Evolutionary conservation across 2,888 invertebrate species (phyloP), one percentile per base, ranked within the genome.

Genomic region (Cantharis lateralis): DNA sequence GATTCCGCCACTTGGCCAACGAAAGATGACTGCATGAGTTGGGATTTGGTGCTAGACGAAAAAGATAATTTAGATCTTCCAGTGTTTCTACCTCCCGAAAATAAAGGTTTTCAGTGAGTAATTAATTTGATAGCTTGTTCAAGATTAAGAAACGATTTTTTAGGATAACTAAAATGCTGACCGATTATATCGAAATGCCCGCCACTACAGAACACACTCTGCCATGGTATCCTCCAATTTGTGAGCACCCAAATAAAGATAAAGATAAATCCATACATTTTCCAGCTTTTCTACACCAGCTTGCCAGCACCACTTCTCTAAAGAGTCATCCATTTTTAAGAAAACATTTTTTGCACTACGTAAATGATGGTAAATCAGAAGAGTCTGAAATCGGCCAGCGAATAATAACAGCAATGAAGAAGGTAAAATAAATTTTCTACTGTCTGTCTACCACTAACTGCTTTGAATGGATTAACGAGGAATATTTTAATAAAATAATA

Each of bases 311-410:
- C 18, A 82, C 83, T 15, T 62, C 18, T 11, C 72, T 88, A 82
- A 85, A 85, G 80, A 80, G 77, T 63, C 80, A 84, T 72, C 79
- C 83, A 2, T 82, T 84, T 72, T 81, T 88, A 32, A 83, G 82
- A 75, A 80, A 84, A 13, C 85, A 87, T 74, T 83, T 89, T 24
- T 81, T 88, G 24, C 84, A 83, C 48, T 88, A 87, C 81, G 87
- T 88, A 3, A 87, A 87, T 75, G 83, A 86, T 76, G 88, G 87
- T 1, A 86, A 85, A 75, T 84, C 85, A 1, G 87, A 91, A 80
- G 92, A 94, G 79, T 93, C 93, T 1, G 95, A 96, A 87, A 92
- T 95, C 62, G 95, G 95, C 0, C 95, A 95, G 84, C 89, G 95
- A 78, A 94, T 96, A 80, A 90, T 93, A 71, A 91, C 92, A 3